These are phyloP conservation scores for Adoxophyes honmai DNA, from an alignment of 1,140 invertebrate genomes.

Conservation along the genomic window DNA sequence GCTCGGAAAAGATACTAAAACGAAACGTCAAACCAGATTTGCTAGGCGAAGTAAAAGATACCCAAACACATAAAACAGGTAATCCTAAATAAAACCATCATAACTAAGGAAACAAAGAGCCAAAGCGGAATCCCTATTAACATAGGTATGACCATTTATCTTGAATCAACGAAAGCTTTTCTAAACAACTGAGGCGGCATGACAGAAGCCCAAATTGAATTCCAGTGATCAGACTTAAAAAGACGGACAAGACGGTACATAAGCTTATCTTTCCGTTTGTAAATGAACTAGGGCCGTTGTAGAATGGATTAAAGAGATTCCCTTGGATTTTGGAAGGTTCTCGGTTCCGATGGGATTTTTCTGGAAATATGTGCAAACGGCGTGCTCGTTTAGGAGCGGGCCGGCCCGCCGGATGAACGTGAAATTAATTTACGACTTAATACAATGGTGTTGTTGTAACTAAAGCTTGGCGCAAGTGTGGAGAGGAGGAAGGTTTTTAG, in stretches of 20 bases:
- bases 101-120: too few relatives aligned
- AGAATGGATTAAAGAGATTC: conserved; percentile 40
- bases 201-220: conserved; percentile 10
- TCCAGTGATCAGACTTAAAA: background rate
- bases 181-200: conserved; percentile 25
- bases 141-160: too few relatives aligned
- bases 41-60: too few relatives aligned
- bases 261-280: conserved; percentile 36
- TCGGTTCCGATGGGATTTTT: conserved; percentile 23
- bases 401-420: conserved; percentile 21
- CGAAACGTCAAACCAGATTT: too few relatives aligned
- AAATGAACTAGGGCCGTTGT: conserved; percentile 40
- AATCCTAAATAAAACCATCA: too few relatives aligned
- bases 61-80: too few relatives aligned
- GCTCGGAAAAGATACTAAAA: too few relatives aligned
- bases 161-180: conserved; percentile 1
- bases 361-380: conserved; percentile 39
- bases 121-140: too few relatives aligned
- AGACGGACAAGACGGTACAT: conserved; percentile 16
- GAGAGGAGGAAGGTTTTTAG: background rate
- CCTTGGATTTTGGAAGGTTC: conserved; percentile 26
- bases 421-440: conserved; percentile 53
- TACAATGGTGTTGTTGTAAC: conserved; percentile 28
- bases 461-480: conserved; percentile 5
- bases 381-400: conserved; percentile 26